A percentile compares a stretch with the other conserved stretches of the same genome.
phyloP scores from a whole-genome alignment of 2,113 vertebrate species.

The Arvicanthis niloticus region DNA sequence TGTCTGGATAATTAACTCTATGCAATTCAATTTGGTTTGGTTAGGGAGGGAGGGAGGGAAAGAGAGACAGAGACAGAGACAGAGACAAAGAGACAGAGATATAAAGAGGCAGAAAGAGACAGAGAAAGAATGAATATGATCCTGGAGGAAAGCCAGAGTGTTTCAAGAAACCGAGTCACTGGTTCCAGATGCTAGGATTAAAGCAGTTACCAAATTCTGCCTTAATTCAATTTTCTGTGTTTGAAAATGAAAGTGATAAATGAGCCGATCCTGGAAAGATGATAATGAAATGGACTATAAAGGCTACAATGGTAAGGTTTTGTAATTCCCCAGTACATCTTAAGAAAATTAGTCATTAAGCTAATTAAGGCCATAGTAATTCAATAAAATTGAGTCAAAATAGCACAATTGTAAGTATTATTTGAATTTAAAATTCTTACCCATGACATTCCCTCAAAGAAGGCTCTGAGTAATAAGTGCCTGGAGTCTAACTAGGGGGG shows the following conservation, averaged over 20 bases:
- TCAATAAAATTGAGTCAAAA: conserved; percentile 83
- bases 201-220: conserved; percentile 44
- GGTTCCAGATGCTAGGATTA: not conserved
- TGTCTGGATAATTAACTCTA: conserved; percentile 30
- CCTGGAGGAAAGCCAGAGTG: not conserved
- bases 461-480: conserved; percentile 67
- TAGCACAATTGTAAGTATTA: conserved; percentile 77
- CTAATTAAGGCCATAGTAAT: conserved; percentile 77
- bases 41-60: not conserved
- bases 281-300: not conserved
- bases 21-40: not conserved
- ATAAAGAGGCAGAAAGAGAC: not conserved
- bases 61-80: no score
- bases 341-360: conserved; percentile 56
- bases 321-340: conserved; percentile 46
- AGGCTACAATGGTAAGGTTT: conserved; percentile 9
- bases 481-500: conserved; percentile 28
- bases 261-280: conserved; percentile 43
- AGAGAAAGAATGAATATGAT: not conserved
- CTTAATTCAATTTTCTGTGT: conserved; percentile 22
- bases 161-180: not conserved
- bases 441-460: conserved; percentile 68
- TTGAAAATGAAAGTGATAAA: conserved; percentile 52
- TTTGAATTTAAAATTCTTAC: conserved; percentile 76
- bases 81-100: no score